A percentile compares a stretch with the other conserved stretches of the same genome.
These are phyloP conservation scores for Ormyrus rosae DNA, from an alignment of 2,888 invertebrate genomes.

Conservation along the genomic window DNA sequence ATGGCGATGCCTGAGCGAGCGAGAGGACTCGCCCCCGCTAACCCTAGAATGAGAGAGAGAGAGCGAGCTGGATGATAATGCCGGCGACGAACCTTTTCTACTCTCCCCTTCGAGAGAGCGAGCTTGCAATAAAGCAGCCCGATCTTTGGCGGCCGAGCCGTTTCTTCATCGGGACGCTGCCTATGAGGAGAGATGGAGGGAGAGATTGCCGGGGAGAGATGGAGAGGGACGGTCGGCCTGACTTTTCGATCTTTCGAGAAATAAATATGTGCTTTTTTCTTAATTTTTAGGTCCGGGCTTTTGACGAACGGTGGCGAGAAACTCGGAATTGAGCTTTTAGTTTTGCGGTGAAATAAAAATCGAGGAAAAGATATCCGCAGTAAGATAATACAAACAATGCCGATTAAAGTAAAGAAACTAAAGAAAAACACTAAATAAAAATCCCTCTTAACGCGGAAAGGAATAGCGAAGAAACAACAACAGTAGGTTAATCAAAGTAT, in stretches of 20 bases:
- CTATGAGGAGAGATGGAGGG: conserved; percentile 21
- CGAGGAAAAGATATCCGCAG: neutral
- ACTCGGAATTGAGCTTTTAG: neutral
- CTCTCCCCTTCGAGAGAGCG: conserved; percentile 63
- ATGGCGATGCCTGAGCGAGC: conserved; percentile 68
- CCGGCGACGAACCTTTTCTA: conserved; percentile 68
- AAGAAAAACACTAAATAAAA: neutral
- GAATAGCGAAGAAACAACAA: neutral
- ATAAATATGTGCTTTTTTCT: too few species aligned
- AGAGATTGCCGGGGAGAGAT: conserved; percentile 28
- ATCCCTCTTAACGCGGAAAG: neutral
- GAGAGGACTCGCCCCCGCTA: conserved; percentile 72
- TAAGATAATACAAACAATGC: neutral
- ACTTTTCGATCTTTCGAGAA: too few species aligned
- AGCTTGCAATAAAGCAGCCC: conserved; percentile 72
- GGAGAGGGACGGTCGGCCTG: neutral
- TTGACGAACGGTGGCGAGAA: too few species aligned
- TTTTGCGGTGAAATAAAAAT: neutral
- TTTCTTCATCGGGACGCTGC: conserved; percentile 9
- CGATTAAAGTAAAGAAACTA: neutral
- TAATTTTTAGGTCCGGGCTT: too few species aligned
- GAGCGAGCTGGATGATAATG: conserved; percentile 73
- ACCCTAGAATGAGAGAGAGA: conserved; percentile 65
- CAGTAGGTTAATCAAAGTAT: conserved; percentile 10
- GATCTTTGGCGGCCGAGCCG: conserved; percentile 52